Conservation (phyloP, 2,113 vertebrate genomes). For the Amphiprion ocellaris region DNA sequence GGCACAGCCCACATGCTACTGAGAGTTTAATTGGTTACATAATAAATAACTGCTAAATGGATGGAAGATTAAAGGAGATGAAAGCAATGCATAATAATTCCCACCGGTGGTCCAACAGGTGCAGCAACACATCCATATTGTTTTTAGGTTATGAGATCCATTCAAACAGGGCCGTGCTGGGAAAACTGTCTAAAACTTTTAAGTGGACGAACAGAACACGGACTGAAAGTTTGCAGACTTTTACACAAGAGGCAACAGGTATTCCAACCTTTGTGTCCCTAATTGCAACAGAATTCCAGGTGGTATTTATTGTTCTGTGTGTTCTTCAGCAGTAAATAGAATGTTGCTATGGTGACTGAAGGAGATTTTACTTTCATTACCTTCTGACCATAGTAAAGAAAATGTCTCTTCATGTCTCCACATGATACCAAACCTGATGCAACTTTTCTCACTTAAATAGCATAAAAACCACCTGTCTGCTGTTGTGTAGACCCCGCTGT, state of each 20-base stretch:
- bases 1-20: not conserved
- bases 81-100: constrained; percentile 30
- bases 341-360: not conserved
- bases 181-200: not conserved
- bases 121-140: not conserved
- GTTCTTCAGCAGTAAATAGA: not conserved
- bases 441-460: too few species aligned
- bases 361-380: not conserved
- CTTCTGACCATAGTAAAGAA: not conserved
- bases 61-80: constrained; percentile 25
- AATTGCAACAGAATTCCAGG: too few species aligned
- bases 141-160: constrained; percentile 1
- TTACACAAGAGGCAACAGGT: too few species aligned
- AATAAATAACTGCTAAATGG: constrained; percentile 45
- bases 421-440: not conserved
- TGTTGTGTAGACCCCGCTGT: too few species aligned
- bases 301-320: too few species aligned
- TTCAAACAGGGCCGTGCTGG: not conserved
- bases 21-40: constrained; percentile 45
- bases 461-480: too few species aligned
- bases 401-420: not conserved
- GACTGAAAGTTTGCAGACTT: not conserved
- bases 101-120: constrained; percentile 4
- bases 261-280: too few species aligned
- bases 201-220: not conserved